Evolutionary conservation across 2,888 invertebrate genomes (phyloP).

Genomic region (Hipparchia semele): DNA sequence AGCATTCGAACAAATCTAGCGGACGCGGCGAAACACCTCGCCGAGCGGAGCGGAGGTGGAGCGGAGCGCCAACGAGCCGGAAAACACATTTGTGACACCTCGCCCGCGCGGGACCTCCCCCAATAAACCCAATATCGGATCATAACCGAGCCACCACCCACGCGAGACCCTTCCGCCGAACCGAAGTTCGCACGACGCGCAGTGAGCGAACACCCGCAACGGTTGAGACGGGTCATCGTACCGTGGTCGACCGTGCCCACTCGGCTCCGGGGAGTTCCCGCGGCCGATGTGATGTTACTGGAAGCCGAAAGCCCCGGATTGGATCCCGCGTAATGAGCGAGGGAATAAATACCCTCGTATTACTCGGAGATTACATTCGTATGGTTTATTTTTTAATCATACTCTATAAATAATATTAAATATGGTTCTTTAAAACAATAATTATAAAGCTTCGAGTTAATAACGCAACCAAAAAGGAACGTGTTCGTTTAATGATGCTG

Average conservation of each 20-base stretch:
- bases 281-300: neutral
- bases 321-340: constrained; percentile 2
- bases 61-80: neutral
- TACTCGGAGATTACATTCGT: neutral
- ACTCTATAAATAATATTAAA: no score
- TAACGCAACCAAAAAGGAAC: no score
- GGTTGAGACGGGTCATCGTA: neutral
- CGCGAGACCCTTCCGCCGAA: neutral
- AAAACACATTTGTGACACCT: constrained; percentile 2
- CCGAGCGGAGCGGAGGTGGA: neutral
- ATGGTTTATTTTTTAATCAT: neutral
- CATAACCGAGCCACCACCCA: neutral
- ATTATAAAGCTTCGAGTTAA: no score
- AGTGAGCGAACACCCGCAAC: neutral
- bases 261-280: neutral
- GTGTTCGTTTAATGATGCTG: no score
- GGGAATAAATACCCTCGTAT: neutral
- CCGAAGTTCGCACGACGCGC: neutral
- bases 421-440: no score
- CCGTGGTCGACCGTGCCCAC: neutral
- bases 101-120: neutral
- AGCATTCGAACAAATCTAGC: neutral
- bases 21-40: neutral
- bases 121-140: neutral
- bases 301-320: neutral